phyloP scores from a whole-genome alignment of 2,113 vertebrate species.

The Microtus montanus region DNA sequence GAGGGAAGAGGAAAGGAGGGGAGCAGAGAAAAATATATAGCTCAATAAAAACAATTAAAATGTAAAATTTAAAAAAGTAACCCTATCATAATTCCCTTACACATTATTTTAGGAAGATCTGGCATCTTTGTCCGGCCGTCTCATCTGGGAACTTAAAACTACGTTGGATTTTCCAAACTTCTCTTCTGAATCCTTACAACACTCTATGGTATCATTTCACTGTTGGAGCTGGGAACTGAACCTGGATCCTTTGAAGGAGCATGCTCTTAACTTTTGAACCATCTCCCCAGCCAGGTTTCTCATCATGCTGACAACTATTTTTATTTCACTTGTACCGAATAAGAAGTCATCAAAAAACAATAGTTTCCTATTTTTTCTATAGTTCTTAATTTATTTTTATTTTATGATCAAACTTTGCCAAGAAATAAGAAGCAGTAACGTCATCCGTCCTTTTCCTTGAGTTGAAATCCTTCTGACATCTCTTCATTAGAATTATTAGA shows the following conservation, averaged over 20 bases:
- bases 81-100: not conserved
- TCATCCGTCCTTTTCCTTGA: not conserved
- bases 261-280: too few relatives aligned
- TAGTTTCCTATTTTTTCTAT: not conserved
- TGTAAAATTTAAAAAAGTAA: not conserved
- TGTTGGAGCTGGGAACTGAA: not conserved
- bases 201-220: not conserved
- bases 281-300: not conserved
- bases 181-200: not conserved
- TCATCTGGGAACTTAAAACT: slow-evolving; percentile 6
- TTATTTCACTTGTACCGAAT: not conserved
- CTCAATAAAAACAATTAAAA: too few relatives aligned
- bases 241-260: not conserved
- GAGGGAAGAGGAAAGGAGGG: too few relatives aligned
- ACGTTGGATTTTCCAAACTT: not conserved
- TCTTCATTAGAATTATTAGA: slow-evolving; percentile 22
- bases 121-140: not conserved
- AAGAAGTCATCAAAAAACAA: not conserved
- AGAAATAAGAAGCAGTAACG: not conserved
- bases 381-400: slow-evolving; percentile 24
- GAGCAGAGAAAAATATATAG: too few relatives aligned
- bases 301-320: not conserved
- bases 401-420: not conserved
- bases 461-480: not conserved
- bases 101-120: not conserved